phyloP scores from a whole-genome alignment of 2,888 invertebrate species.

The Atrina japonica region DNA sequence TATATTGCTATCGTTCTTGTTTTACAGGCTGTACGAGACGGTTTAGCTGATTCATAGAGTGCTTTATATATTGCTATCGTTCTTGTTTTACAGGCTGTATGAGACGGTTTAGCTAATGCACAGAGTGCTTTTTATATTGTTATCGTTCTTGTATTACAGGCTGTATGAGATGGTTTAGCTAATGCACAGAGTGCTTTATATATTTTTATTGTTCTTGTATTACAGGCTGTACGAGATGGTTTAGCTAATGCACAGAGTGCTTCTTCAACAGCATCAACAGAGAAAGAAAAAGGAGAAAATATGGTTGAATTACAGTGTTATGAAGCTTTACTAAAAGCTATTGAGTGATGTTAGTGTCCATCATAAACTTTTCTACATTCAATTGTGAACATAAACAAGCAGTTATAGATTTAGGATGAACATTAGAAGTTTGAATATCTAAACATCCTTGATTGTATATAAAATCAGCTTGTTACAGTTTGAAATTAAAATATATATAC shows the following conservation, averaged over 20 bases:
- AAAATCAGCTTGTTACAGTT: no score
- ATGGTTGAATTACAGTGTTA: slow-evolving; percentile 96
- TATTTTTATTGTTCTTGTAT: slow-evolving; percentile 16
- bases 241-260: slow-evolving; percentile 92
- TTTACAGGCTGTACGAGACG: slow-evolving; percentile 88
- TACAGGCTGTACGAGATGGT: slow-evolving; percentile 89
- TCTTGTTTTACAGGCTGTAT: slow-evolving; percentile 84
- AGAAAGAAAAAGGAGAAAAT: slow-evolving; percentile 93
- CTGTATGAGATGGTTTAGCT: slow-evolving; percentile 90
- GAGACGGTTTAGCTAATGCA: slow-evolving; percentile 91
- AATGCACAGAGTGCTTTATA: slow-evolving; percentile 79
- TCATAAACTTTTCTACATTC: no score
- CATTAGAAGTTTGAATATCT: neutral
- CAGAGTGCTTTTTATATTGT: slow-evolving; percentile 90
- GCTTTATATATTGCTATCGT: slow-evolving; percentile 85
- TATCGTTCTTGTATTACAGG: slow-evolving; percentile 79
- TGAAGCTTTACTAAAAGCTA: slow-evolving; percentile 94
- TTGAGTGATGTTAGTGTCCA: neutral
- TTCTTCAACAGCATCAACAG: slow-evolving; percentile 89
- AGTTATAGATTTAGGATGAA: no score
- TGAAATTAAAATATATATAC: no score
- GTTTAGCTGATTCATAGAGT: slow-evolving; percentile 91
- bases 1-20: slow-evolving; percentile 8
- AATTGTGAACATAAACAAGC: no score
- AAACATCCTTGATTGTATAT: no score